Conservation (phyloP, 2,797 vertebrate genomes). For the Lagodon rhomboides region DNA sequence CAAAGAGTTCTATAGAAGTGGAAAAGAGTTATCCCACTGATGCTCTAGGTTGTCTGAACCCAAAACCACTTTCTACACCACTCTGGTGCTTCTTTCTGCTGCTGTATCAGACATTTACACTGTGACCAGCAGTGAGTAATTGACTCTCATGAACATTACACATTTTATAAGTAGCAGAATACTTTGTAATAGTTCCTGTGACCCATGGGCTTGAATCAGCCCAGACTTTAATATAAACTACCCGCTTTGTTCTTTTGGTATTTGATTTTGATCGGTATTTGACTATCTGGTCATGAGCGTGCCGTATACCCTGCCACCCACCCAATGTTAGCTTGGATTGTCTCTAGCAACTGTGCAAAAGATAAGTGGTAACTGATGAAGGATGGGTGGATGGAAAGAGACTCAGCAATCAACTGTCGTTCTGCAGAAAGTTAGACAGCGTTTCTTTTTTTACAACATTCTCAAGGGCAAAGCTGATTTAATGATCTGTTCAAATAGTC, state of each 20-base stretch:
- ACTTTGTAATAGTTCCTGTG: constrained; percentile 15
- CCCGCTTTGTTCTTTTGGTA: not conserved
- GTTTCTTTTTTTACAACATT: not conserved
- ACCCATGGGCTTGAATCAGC: constrained; percentile 12
- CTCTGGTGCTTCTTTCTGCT: constrained; percentile 7
- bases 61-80: constrained; percentile 19
- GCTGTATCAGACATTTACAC: constrained; percentile 15
- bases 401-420: too few relatives aligned
- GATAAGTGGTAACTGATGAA: too few relatives aligned
- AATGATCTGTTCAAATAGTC: not conserved
- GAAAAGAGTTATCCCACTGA: not conserved
- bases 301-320: too few relatives aligned
- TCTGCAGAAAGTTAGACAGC: too few relatives aligned
- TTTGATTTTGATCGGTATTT: too few relatives aligned
- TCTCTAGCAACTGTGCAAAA: too few relatives aligned
- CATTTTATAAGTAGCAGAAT: not conserved
- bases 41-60: constrained; percentile 17
- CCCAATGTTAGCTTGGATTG: too few relatives aligned
- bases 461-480: too few relatives aligned
- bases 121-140: constrained; percentile 8
- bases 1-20: constrained; percentile 1
- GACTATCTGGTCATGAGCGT: too few relatives aligned
- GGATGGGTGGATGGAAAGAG: too few relatives aligned
- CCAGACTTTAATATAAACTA: constrained; percentile 10
- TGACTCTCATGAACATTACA: constrained; percentile 15